Evolutionary conservation across 2,113 vertebrate species (phyloP), one percentile per base, ranked within the genome.

Genomic region (Pagrus major): DNA sequence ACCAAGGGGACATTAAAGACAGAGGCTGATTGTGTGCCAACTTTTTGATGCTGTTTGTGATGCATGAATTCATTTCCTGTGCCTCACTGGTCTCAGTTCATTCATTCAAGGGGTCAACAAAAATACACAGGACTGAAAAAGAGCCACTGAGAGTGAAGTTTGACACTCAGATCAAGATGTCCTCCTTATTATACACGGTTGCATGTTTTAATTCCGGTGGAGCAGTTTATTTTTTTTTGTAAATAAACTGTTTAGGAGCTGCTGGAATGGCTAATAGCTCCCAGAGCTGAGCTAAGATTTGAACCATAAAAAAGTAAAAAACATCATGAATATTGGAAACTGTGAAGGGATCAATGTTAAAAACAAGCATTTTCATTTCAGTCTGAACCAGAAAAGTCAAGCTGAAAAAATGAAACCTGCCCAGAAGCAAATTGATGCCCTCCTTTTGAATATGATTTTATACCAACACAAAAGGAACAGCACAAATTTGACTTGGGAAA

Each of bases 1-100:
- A 78, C 25, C 23, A 14, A 20, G 21, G 16, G 7, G 35, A 68
- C 73, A 67, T 56, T 33, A 72, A 61, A 81, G 68, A 49, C 42
- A 39, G 39, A 37, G 31, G 11, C 25, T 37, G 31, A 71, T 29
- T 71, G 49, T 56, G 37, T 49, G 44, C 37, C 59, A 83, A 69
- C 29, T 68, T 46, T 76, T 65, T 69, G 33, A 49, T 58, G 16
- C 25, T 52, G 23, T 35, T 23, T 61, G 64, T 39, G 18, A 47
- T 44, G 11, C 46, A 76, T 46, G 6, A 72, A 55, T 69, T 44
- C 5, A 20, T 46, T 82, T 68, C 12, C 12, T 37, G 0, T 39
- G 64, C 11, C 41, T 81, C 35, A 35, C n/a, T 49, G 35, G 41
- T 31, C 37, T 47, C 15, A 61, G 58, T 76, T 49, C 51, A 64